phyloP scores from a whole-genome alignment of 2,797 vertebrate genomes.

The Enteromius unitaeniatus region DNA sequence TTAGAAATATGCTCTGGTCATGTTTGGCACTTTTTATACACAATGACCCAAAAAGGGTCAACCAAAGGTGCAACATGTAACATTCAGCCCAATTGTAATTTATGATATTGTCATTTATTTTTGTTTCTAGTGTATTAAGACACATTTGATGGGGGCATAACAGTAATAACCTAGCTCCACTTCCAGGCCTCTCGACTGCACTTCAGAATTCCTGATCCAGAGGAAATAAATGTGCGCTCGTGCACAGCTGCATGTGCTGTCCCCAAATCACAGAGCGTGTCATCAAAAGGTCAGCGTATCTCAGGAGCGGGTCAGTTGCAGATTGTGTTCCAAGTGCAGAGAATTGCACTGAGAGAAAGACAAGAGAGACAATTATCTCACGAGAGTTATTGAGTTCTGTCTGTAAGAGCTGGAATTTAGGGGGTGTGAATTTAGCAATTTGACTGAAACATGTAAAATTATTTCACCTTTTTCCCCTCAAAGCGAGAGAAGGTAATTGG shows the following conservation, averaged over 20 bases:
- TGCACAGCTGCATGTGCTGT: slow-evolving; percentile 7
- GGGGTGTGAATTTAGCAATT: slow-evolving; percentile 4
- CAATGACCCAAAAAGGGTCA: not conserved
- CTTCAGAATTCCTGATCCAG: slow-evolving; percentile 20
- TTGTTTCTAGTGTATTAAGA: not conserved
- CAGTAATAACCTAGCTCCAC: not conserved
- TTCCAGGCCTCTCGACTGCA: not conserved
- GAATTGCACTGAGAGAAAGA: not conserved
- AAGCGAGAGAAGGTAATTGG: not conserved
- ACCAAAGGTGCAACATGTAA: not conserved
- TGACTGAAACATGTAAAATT: slow-evolving; percentile 22
- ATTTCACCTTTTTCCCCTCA: not conserved
- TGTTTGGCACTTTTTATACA: not conserved
- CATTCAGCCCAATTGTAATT: not conserved
- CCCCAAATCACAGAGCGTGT: slow-evolving; percentile 29
- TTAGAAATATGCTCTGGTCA: not conserved
- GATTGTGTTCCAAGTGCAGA: not conserved
- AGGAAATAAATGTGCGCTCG: slow-evolving; percentile 7
- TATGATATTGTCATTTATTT: not conserved
- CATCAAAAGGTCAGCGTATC: slow-evolving; percentile 36
- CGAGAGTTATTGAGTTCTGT: slow-evolving; percentile 31
- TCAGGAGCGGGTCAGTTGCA: slow-evolving; percentile 27
- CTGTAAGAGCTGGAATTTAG: not conserved
- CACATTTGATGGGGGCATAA: not conserved
- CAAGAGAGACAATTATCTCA: slow-evolving; percentile 23